Base-by-base conservation (phyloP, 2,888 invertebrate genomes). In the Tetropium fuscum region DNA sequence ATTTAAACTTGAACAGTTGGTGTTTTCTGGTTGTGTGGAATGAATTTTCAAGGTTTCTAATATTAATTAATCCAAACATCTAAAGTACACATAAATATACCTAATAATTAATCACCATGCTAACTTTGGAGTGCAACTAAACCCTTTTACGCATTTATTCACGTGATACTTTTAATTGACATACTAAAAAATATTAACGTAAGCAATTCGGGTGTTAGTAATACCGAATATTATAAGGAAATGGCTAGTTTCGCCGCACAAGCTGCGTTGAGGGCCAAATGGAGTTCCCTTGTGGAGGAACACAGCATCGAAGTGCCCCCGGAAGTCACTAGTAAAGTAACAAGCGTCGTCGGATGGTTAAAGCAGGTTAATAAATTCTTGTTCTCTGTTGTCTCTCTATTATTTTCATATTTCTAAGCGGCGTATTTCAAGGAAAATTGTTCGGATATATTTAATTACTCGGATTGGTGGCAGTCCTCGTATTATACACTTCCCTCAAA, bases 311-410 rank as follows among this genome's bases (percentile, higher is more conserved):
- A 90, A 75, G 86, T 90, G 48, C 84, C 84, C 69, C 81, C 83
- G 51, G 88, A 89, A 77, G 88, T 89, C 56, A 87, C 89, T 8
- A 90, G 88, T 72, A 88, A 91, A 76, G 89, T 92, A 72, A 87
- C 89, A 68, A 91, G 90, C 71, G 91, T 91, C 76, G 91, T 91
- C 68, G 91, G 91, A 83, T 92, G 92, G 92, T 86, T 92, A 48
- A 92, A 92, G 85, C 92, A 92, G 91, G 92, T 80, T 64, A 51
- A 51, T 51, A 45, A 16, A 32, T 8, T 36, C 1, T 36, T 18
- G 15, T 15, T 36, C 13, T 13, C 2, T 44, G 43, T 44, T 10
- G 10, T 20, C 1, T 41, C 18, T 18, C 2, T 7, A 13, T 32
- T 32, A 6, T 13, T 32, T 32, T 32, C 5, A 32, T 13, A 32